Base-by-base conservation (phyloP, 2,113 vertebrate genomes). In the Cheilinus undulatus region DNA sequence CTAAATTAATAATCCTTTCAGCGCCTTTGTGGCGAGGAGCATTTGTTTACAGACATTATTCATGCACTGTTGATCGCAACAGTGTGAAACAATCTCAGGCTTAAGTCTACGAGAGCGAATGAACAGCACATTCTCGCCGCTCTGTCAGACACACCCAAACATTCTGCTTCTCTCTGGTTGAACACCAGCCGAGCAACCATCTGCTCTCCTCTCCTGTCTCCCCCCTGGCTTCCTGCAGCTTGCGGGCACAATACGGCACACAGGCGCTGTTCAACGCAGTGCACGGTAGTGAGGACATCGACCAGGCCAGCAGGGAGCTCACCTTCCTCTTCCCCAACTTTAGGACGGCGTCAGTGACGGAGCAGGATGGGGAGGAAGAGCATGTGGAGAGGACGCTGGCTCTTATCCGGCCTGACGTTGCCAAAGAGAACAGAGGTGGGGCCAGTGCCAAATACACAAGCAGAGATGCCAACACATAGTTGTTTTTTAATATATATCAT, bases 171-270 rank as follows among this genome's bases (percentile, higher is more conserved):
- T 85, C 76, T 86, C 56, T 84, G 72, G 70, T 75, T 58, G 77
- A 89, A 79, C 85, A 76, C 92, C 91, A 88, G 87, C 91, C 27
- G 89, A 83, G 88, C 76, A 43, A 88, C 92, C 93, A 93, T 94
- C 92, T 94, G 93, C 77, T 91, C 82, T 85, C 65, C 84, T 77
- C 73, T 83, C 56, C 73, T 76, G 58, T 81, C 81, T 74, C 61
- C 62, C 76, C 83, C 49, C 38, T 73, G 73, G 76, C 71, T 64
- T 82, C 81, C 84, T 78, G 76, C 86, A 97, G 95, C 86, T 92
- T 97, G 83, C 94, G 95, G 59, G 95, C 95, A 67, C 95, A 94
- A 85, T 96, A 95, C 38, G 94, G 95, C 83, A 95, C 94, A 38
- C 91, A 94, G 80, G 87, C 93, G 57, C 92, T 94, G 73, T 94